phyloP scores from a whole-genome alignment of 2,888 invertebrate species.

The Dioctria rufipes region DNA sequence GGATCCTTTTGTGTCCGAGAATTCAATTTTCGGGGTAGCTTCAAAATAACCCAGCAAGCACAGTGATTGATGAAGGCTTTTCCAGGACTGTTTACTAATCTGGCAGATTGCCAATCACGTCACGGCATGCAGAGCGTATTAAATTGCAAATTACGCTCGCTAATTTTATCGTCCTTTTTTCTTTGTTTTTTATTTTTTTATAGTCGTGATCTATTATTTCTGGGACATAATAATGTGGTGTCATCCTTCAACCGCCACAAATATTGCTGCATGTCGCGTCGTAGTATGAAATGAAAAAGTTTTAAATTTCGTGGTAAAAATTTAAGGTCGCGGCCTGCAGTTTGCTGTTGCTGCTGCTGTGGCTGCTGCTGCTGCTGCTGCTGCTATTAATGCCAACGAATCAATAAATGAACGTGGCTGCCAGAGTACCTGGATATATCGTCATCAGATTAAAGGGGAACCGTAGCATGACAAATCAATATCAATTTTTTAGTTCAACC shows the following conservation, averaged over 20 bases:
- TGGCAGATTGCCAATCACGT: no score
- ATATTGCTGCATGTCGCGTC: background rate
- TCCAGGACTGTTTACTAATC: conserved; percentile 21
- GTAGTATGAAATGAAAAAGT: background rate
- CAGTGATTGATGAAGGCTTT: conserved; percentile 32
- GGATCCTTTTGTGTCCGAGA: conserved; percentile 9
- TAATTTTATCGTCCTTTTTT: conserved; percentile 22
- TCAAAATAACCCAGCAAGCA: conserved; percentile 3
- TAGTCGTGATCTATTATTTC: background rate
- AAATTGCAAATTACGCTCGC: conserved; percentile 42
- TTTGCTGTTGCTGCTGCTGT: no score
- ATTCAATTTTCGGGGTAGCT: conserved; percentile 17
- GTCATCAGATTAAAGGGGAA: conserved; percentile 27
- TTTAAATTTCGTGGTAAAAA: conserved; percentile 21
- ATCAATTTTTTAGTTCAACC: conserved; percentile 28
- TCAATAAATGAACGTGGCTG: conserved; percentile 44
- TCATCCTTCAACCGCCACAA: background rate
- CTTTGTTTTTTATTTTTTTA: conserved; percentile 3
- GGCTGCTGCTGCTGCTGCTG: background rate
- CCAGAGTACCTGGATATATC: background rate
- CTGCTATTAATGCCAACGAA: conserved; percentile 7
- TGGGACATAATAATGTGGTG: background rate
- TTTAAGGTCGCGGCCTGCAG: conserved; percentile 16
- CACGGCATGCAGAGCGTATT: background rate
- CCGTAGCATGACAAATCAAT: conserved; percentile 39